These are phyloP conservation scores for Ophonus ardosiacus DNA, from an alignment of 2,888 invertebrate genomes.

Conservation along the genomic window DNA sequence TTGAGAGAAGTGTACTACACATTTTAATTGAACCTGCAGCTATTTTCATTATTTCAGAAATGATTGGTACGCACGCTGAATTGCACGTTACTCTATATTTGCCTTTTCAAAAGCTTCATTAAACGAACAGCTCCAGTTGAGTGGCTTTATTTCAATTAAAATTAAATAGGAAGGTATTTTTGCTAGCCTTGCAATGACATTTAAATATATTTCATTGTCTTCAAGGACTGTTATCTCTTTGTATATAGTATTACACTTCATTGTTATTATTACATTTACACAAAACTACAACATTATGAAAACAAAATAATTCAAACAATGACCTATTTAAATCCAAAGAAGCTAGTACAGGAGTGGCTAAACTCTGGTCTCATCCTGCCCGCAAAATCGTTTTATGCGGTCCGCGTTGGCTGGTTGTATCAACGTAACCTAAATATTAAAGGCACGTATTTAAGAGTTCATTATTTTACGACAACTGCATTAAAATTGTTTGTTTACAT, in stretches of 20 bases:
- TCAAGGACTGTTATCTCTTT: not conserved
- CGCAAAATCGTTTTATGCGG: too few relatives aligned
- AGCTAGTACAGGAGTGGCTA: too few relatives aligned
- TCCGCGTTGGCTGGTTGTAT: too few relatives aligned
- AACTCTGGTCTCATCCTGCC: too few relatives aligned
- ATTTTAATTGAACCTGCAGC: slow-evolving; percentile 50
- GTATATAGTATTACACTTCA: not conserved
- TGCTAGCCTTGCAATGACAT: slow-evolving; percentile 11
- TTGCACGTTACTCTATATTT: slow-evolving; percentile 55
- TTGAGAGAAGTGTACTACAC: slow-evolving; percentile 23
- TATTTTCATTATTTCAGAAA: slow-evolving; percentile 57
- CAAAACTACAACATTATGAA: too few relatives aligned
- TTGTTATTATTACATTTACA: not conserved
- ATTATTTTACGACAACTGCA: too few relatives aligned
- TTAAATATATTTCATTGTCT: slow-evolving; percentile 18
- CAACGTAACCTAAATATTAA: too few relatives aligned
- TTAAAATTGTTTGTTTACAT: too few relatives aligned
- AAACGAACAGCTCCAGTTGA: slow-evolving; percentile 56
- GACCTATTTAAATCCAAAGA: too few relatives aligned
- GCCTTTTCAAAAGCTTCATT: slow-evolving; percentile 58
- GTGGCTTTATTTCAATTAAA: slow-evolving; percentile 34
- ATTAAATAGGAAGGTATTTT: slow-evolving; percentile 47
- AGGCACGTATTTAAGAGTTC: too few relatives aligned
- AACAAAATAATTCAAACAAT: too few relatives aligned
- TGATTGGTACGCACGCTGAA: slow-evolving; percentile 53